Conservation (phyloP, 2,113 vertebrate genomes). For the Bos indicus region DNA sequence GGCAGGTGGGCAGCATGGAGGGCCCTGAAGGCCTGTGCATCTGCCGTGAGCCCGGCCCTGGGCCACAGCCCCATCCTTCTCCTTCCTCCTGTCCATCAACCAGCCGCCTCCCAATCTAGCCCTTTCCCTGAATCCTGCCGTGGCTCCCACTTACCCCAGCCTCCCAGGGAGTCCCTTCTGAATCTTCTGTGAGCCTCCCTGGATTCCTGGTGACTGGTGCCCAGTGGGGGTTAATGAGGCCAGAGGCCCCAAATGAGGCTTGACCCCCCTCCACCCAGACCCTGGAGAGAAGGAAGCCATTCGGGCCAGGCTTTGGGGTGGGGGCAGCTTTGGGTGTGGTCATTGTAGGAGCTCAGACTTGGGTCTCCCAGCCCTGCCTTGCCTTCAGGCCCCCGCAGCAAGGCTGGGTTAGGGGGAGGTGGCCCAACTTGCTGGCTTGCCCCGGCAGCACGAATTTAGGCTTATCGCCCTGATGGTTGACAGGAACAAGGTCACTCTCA, state of each 20-base stretch:
- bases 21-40: background rate
- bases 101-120: background rate
- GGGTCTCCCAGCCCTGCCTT: background rate
- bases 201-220: background rate
- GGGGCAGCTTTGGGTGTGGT: background rate
- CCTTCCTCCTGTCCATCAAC: constrained; percentile 26
- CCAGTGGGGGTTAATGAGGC: background rate
- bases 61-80: constrained; percentile 49
- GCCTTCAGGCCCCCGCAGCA: fast-evolving
- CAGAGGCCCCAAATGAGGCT: background rate
- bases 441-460: background rate
- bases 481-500: background rate
- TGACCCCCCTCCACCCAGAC: background rate
- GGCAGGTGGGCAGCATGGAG: background rate
- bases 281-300: background rate
- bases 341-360: background rate
- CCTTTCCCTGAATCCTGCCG: background rate
- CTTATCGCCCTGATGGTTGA: background rate
- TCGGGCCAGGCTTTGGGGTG: fast-evolving
- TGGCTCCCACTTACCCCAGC: background rate
- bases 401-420: background rate
- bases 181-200: background rate
- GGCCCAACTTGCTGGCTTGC: background rate
- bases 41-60: background rate
- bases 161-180: too few relatives aligned